A percentile compares a stretch with the other conserved stretches of the same genome.
These are phyloP conservation scores for Dilophus febrilis DNA, from an alignment of 2,888 invertebrate species.

Conservation along the genomic window DNA sequence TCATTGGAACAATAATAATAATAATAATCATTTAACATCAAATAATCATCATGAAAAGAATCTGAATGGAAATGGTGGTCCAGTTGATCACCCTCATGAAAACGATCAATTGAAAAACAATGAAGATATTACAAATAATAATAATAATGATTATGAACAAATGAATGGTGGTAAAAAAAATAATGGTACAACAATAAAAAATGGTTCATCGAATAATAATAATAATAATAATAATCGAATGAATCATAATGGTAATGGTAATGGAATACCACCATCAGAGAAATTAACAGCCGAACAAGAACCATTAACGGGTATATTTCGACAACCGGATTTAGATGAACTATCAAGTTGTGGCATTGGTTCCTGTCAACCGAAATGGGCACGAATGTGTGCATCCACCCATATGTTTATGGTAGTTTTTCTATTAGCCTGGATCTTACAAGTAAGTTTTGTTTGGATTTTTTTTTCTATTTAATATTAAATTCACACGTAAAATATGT, in stretches of 20 bases:
- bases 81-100: too few relatives aligned
- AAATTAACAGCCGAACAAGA: slow-evolving; percentile 23
- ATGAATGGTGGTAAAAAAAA: too few relatives aligned
- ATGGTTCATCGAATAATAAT: too few relatives aligned
- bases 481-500: too few relatives aligned
- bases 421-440: slow-evolving; percentile 69
- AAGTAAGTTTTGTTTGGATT: too few relatives aligned
- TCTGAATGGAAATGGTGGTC: slow-evolving; percentile 3
- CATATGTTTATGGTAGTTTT: slow-evolving; percentile 79
- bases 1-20: background rate
- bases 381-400: slow-evolving; percentile 67
- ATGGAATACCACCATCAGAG: slow-evolving; percentile 6
- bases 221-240: slow-evolving; percentile 19
- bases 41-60: too few relatives aligned
- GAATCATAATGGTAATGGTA: slow-evolving; percentile 16
- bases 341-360: slow-evolving; percentile 56
- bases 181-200: too few relatives aligned
- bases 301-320: slow-evolving; percentile 23
- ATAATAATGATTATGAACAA: too few relatives aligned
- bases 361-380: slow-evolving; percentile 55
- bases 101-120: too few relatives aligned
- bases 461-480: slow-evolving; percentile 8
- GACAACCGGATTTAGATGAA: slow-evolving; percentile 17
- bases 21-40: too few relatives aligned
- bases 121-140: too few relatives aligned